Base-by-base conservation (phyloP, 2,888 invertebrate species). In the Dendrolimus pini region DNA sequence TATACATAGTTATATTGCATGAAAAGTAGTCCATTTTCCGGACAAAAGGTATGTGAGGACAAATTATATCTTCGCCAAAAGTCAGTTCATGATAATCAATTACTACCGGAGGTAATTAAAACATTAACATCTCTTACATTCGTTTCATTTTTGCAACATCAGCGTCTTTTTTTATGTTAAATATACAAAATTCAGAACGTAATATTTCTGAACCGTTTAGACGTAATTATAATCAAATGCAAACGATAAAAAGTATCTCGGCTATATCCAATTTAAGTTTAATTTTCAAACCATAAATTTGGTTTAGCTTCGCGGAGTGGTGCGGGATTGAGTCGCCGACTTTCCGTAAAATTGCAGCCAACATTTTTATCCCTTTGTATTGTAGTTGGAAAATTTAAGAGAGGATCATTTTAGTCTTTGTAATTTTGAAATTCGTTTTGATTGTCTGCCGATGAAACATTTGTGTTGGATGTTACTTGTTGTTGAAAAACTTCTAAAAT, bases 271-370 rank as follows among this genome's bases (percentile, higher is more conserved):
- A 88, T 90, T 88, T 89, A 82, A 83, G 82, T 87, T 87, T 85
- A 88, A 89, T 89, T 89, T 89, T 84, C 80, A 77, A 82, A 85
- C 77, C 85, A 84, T 84, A 87, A 89, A 89, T 87, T 89, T 77
- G 78, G 84, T 89, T 89, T 86, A 83, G 85, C 84, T 84, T 82
- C 83, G 83, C 81, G 79, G 78, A 77, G 82, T 79, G 81, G 70
- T 68, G 71, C 69, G 75, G 79, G 80, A 81, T 82, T 80, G 84
- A 82, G 80, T 74, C 77, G 69, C 70, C 70, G 78, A 76, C 77
- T 80, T 76, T 71, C 79, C 73, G 77, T 75, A 72, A 87, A 85
- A 88, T 89, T 87, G 86, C 85, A 84, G 65, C 71, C 73, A 82
- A 80, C 80, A 83, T 83, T 88, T 88, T 85, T 85, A 84, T 86